Conservation (phyloP, 2,888 invertebrate genomes). For the Synanthedon vespiformis region DNA sequence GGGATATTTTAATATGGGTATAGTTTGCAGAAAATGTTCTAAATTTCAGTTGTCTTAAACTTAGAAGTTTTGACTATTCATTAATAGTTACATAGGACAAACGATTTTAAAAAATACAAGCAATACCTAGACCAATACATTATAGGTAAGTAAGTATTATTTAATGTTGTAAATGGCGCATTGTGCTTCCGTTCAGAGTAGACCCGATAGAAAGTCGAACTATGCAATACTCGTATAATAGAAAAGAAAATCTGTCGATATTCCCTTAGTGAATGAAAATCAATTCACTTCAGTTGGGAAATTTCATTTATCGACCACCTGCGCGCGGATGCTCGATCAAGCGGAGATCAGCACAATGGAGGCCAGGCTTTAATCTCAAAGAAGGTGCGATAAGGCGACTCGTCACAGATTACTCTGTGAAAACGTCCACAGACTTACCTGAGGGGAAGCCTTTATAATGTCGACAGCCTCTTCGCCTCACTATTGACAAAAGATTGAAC, state of each 20-base stretch:
- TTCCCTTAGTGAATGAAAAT: constrained; percentile 38
- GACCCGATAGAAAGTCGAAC: neutral
- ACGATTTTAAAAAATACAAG: too few species aligned
- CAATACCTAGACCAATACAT: too few species aligned
- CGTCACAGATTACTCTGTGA: constrained; percentile 23
- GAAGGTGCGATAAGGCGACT: constrained; percentile 13
- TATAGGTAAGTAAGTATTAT: too few species aligned
- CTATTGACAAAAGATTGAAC: neutral
- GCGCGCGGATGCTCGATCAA: constrained; percentile 37
- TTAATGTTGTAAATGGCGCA: too few species aligned
- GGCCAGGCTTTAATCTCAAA: constrained; percentile 29
- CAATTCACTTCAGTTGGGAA: constrained; percentile 38
- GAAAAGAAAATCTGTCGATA: constrained; percentile 19
- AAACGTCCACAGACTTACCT: neutral
- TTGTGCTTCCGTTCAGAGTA: too few species aligned
- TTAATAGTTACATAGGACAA: too few species aligned
- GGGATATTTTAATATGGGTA: too few species aligned
- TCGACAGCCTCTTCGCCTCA: neutral
- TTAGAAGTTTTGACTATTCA: too few species aligned
- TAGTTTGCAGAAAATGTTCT: too few species aligned
- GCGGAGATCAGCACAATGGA: constrained; percentile 31
- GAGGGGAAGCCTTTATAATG: neutral
- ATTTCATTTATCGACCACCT: constrained; percentile 49
- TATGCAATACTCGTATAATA: constrained; percentile 11
- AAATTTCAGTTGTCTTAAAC: too few species aligned